Percentiles rank a stretch among this genome's conserved stretches.
Evolutionary conservation across 1,140 invertebrate genomes (phyloP).

Genomic region (Aphaenogaster floridana): DNA sequence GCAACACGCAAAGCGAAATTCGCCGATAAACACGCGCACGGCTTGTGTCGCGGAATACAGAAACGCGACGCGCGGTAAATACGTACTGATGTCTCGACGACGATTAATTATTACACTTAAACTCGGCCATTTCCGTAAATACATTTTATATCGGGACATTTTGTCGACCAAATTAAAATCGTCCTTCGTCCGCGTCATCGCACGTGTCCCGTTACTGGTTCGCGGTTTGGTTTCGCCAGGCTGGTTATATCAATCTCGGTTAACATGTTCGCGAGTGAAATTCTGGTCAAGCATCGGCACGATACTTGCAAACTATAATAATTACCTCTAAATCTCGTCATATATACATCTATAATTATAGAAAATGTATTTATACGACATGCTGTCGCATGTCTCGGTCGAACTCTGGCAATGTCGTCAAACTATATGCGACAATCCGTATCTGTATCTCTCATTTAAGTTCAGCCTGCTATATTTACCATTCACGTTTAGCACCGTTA

Average conservation of each 20-base stretch:
- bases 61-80: slow-evolving; percentile 1
- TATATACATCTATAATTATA: neutral
- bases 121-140: neutral
- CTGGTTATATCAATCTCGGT: slow-evolving; percentile 5
- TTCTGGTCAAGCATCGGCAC: neutral
- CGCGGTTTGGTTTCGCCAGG: neutral
- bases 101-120: slow-evolving; percentile 22
- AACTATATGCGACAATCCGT: neutral
- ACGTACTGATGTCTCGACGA: neutral
- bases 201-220: slow-evolving; percentile 10
- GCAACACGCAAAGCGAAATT: slow-evolving; percentile 44
- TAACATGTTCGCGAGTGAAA: neutral
- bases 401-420: neutral
- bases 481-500: too few species aligned
- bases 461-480: neutral
- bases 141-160: slow-evolving; percentile 5
- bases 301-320: neutral
- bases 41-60: slow-evolving; percentile 44
- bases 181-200: slow-evolving; percentile 12
- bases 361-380: slow-evolving; percentile 7
- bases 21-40: slow-evolving; percentile 45
- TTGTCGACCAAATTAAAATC: slow-evolving; percentile 3
- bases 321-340: neutral
- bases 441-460: slow-evolving; percentile 18
- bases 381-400: neutral